Base-by-base conservation (phyloP, 2,888 invertebrate genomes). In the Mamestra brassicae region DNA sequence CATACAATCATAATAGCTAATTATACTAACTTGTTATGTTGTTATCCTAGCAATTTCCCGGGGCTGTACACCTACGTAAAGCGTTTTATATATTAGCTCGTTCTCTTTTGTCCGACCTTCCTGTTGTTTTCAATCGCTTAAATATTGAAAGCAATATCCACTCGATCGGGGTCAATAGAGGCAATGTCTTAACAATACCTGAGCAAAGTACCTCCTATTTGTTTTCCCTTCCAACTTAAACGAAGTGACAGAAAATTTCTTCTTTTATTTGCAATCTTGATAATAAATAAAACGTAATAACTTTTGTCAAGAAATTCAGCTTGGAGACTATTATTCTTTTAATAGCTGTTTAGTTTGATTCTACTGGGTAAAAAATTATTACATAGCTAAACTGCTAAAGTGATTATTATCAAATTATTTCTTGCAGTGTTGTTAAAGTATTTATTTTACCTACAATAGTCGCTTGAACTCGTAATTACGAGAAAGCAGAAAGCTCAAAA, bases 101-200 rank as follows among this genome's bases (percentile, higher is more conserved):
- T 76, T 57, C 26, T 34, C 13, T 34, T 60, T 38, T 42, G 26
- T 52, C n/a, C n/a, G 36, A 34, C 36, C 17, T 11, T 45, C 38
- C 26, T 54, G 10, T 67, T 45, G 68, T n/a, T 47, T 34, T 63
- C 17, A n/a, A 45, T 47, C 15, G 11, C n/a, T 57, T 17, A 57
- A 57, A 36, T 63, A 36, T 74, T 60, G 26, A 15, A 50, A 54
- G 52, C 11, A 11, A 61, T 47, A 54, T 66, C 45, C n/a, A 54
- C 11, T 54, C 36, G 15, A 34, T 47, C 34, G 13, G 52, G 38
- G 15, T 61, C 13, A 42, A 61, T n/a, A 55, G 26, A 15, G 36
- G 61, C 60, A 52, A 50, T 69, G 15, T 75, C 11, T 66, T 47
- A 47, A 1, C 26, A 60, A 55, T 62, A 68, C 11, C 26, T 36